Conservation (phyloP, 2,797 vertebrate species). For the Craterocephalus amniculus region DNA sequence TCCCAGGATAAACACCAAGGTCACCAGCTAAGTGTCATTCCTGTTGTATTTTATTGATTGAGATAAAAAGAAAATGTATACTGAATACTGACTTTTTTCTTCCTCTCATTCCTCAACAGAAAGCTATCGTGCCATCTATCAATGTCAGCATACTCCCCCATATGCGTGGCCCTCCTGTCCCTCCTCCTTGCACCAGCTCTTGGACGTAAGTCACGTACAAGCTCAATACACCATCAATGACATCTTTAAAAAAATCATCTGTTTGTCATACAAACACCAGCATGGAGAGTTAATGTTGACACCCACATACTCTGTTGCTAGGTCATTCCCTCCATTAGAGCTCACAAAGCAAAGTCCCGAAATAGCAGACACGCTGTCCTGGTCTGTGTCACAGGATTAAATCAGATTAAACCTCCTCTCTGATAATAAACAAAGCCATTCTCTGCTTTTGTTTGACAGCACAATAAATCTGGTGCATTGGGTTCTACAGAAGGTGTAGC, state of each 20-base stretch:
- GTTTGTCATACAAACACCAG: slow-evolving; percentile 42
- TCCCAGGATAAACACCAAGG: slow-evolving; percentile 10
- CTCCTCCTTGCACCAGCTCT: slow-evolving; percentile 66
- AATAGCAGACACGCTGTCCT: slow-evolving; percentile 47
- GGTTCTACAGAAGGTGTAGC: slow-evolving; percentile 3
- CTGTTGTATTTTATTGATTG: slow-evolving; percentile 42
- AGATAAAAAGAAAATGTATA: slow-evolving; percentile 37
- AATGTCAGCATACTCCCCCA: slow-evolving; percentile 24
- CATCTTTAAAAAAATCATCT: slow-evolving; percentile 5
- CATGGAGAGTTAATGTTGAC: slow-evolving; percentile 18
- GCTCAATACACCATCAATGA: slow-evolving; percentile 4
- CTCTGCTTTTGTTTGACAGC: slow-evolving; percentile 36
- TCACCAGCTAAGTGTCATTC: slow-evolving; percentile 21
- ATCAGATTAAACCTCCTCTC: slow-evolving; percentile 65
- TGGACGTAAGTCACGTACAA: slow-evolving; percentile 76
- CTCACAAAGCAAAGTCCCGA: slow-evolving; percentile 42
- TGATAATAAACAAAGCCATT: slow-evolving; percentile 52
- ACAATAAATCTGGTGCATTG: slow-evolving; percentile 29
- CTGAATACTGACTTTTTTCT: slow-evolving; percentile 37
- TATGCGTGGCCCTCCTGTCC: slow-evolving; percentile 63
- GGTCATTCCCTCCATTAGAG: slow-evolving; percentile 43
- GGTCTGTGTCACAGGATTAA: slow-evolving; percentile 57
- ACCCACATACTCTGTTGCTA: slow-evolving; percentile 28
- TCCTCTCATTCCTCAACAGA: slow-evolving; percentile 62
- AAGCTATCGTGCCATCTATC: slow-evolving; percentile 33